Base-by-base conservation (phyloP, 2,888 invertebrate species). In the Cerastis leucographa region DNA sequence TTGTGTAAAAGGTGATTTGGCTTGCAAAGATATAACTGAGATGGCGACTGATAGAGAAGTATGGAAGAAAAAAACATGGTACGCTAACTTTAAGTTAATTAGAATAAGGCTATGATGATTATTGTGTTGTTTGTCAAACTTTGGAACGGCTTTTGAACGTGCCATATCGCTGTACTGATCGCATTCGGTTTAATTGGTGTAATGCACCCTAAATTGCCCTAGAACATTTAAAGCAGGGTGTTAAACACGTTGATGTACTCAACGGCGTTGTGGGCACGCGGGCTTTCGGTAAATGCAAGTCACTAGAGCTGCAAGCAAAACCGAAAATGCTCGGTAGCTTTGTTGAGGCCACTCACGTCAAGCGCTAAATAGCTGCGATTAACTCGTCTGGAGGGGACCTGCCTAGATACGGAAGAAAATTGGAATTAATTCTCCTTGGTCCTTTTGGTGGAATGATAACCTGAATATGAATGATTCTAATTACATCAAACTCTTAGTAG, bases 251-350 rank as follows among this genome's bases (percentile, higher is more conserved):
- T 76, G 29, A 49, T 70, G 19, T 59, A 59, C 29, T 35, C 40
- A 71, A 14, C 22, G 19, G 14, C 6, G 22, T 42, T 70, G 49
- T n/a, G 56, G 56, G 2, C 19, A 69, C 19, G n/a, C 8, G 5
- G 44, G 8, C 11, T 76, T 19, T 19, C 14, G 5, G n/a, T 29
- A 46, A 68, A 46, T 78, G 40, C 19, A 68, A 40, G 11, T 25
- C 29, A 17, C 40, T 49, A 17, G 7, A 46, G 70, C 17, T 73
- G 29, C 17, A 59, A 59, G 17, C 19, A 22, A 80, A 79, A 59
- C 35, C 59, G 35, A 76, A 71, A 14, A 19, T 19, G 42, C 42
- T 49, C 7, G 6, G 59, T n/a, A n/a, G 22, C 25, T 66, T 51
- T 51, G 25, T 9, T 9, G 17, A 78, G 14, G 29, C 19, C 5